Conservation (phyloP, 1,140 invertebrate species). For the Saccostrea echinata region DNA sequence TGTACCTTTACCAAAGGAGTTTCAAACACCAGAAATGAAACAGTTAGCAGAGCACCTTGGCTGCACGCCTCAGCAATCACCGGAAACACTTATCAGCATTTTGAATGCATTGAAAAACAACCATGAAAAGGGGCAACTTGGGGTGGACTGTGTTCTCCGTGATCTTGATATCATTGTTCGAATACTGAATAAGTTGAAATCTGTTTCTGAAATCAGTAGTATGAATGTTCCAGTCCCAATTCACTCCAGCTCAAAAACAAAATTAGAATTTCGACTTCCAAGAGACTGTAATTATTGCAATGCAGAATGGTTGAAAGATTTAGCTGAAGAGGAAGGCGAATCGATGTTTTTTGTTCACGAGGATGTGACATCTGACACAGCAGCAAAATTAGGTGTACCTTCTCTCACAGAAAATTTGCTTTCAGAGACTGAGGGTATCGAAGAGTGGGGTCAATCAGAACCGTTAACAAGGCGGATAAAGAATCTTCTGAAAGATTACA, state of each 20-base stretch:
- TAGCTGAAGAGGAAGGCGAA: conserved; percentile 58
- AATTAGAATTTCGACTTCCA: conserved; percentile 51
- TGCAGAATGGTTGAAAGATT: conserved; percentile 55
- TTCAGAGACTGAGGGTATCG: conserved; percentile 61
- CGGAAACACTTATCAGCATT: background rate
- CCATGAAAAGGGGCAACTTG: background rate
- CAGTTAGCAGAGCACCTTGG: background rate
- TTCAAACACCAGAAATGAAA: background rate
- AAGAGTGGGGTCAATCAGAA: conserved; percentile 71
- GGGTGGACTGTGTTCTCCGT: background rate
- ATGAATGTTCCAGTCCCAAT: conserved; percentile 56
- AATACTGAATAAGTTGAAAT: conserved; percentile 51
- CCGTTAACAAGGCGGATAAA: conserved; percentile 67
- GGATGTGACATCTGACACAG: conserved; percentile 64
- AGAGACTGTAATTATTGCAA: conserved; percentile 67
- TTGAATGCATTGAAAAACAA: background rate
- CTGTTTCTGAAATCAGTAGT: background rate
- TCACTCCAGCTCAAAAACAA: conserved; percentile 18
- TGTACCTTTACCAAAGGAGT: background rate
- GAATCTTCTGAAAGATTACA: conserved; percentile 67
- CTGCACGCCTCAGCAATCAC: background rate
- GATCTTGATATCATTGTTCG: conserved; percentile 45
- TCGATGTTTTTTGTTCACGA: conserved; percentile 64
- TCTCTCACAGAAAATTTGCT: conserved; percentile 64
- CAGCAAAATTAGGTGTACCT: conserved; percentile 66